phyloP scores from a whole-genome alignment of 2,797 vertebrate species.

The Sternarchorhynchus goeldii region DNA sequence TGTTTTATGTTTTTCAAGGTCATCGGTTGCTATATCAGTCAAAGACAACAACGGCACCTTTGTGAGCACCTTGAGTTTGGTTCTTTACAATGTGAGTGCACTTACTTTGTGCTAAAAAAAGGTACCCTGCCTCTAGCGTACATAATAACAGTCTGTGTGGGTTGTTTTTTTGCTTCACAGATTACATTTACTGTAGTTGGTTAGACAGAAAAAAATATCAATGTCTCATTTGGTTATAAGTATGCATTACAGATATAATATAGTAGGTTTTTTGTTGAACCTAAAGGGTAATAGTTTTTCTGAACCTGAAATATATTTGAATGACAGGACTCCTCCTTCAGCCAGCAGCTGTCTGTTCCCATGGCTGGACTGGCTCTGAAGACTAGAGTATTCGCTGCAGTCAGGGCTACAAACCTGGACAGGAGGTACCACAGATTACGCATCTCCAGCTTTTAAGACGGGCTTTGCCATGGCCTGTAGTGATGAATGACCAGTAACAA shows the following conservation, averaged over 20 bases:
- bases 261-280: no score
- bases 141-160: no score
- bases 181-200: no score
- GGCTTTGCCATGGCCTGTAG: background rate
- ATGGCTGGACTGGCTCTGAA: conserved; percentile 90
- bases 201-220: no score
- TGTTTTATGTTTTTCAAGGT: conserved; percentile 73
- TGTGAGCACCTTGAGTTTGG: conserved; percentile 94
- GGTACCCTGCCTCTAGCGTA: no score
- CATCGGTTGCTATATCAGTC: conserved; percentile 93
- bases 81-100: conserved; percentile 95
- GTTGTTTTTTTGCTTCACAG: no score
- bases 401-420: conserved; percentile 95
- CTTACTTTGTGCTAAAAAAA: background rate
- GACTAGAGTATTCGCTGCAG: conserved; percentile 96
- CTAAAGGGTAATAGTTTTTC: background rate
- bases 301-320: background rate
- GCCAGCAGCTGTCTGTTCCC: conserved; percentile 88
- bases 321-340: conserved; percentile 91
- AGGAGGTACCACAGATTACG: conserved; percentile 79
- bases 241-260: no score
- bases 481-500: background rate
- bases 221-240: no score
- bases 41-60: conserved; percentile 97
- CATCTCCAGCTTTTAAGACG: background rate